Evolutionary conservation across 2,888 invertebrate genomes (phyloP).

Genomic region (Octodonta nipae): DNA sequence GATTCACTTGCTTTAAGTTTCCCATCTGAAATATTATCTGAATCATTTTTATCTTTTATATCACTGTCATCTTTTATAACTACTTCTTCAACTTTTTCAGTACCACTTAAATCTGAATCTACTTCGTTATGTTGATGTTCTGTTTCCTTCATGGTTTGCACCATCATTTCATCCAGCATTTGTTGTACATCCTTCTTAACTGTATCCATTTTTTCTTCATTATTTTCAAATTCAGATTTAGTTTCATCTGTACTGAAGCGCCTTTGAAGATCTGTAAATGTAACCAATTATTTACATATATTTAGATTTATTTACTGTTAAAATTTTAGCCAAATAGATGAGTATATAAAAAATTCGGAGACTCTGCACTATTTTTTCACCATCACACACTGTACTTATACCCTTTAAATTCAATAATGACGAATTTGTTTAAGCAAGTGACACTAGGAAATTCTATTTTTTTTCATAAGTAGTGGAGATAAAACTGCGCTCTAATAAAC

Average conservation of each 20-base stretch:
- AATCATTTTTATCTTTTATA: conserved; percentile 4
- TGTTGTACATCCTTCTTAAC: conserved; percentile 15
- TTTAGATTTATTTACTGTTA: no score
- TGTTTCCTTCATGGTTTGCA: conserved; percentile 34
- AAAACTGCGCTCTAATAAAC: no score
- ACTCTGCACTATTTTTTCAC: no score
- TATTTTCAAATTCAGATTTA: conserved; percentile 7
- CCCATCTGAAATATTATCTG: conserved; percentile 4
- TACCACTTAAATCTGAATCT: conserved; percentile 27
- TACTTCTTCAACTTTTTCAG: conserved; percentile 20
- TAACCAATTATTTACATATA: no score
- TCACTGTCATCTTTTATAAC: conserved; percentile 11
- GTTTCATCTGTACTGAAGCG: conserved; percentile 5
- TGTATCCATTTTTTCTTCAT: conserved; percentile 6
- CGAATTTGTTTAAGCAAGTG: no score
- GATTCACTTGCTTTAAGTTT: conserved; percentile 13
- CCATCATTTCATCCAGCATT: conserved; percentile 37
- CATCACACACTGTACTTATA: no score
- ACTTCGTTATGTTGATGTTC: conserved; percentile 19
- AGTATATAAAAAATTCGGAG: no score
- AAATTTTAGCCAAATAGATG: no score
- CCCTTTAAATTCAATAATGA: no score
- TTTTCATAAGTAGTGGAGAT: no score
- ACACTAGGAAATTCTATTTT: no score
- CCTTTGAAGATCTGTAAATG: neutral